These are phyloP conservation scores for Kobus ellipsiprymnus DNA, from an alignment of 2,113 vertebrate species.

Conservation along the genomic window DNA sequence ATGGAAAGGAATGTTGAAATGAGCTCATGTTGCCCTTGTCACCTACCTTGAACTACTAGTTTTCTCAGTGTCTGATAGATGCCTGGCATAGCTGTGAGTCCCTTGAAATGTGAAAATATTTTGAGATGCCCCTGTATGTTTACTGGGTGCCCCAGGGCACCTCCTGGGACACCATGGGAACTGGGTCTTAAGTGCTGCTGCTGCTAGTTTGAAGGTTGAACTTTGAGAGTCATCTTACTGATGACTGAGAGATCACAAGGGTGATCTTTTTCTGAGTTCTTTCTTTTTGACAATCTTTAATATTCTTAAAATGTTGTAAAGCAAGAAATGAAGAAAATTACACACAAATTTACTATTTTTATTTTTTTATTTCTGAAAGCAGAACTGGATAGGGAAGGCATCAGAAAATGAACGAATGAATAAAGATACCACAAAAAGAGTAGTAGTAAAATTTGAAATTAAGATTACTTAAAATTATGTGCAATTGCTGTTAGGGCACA, in stretches of 20 bases:
- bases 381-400: not conserved
- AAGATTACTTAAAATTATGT: not conserved
- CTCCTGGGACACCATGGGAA: not conserved
- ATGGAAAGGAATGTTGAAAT: not conserved
- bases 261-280: not conserved
- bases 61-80: not conserved
- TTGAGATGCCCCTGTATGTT: not conserved
- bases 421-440: not conserved
- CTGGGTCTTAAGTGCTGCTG: not conserved
- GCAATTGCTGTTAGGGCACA: not conserved
- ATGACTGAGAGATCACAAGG: not conserved
- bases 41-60: not conserved
- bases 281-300: not conserved
- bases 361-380: not conserved
- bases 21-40: not conserved
- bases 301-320: not conserved
- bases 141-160: not conserved
- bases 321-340: not conserved
- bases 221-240: not conserved
- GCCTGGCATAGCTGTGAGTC: not conserved
- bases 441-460: not conserved
- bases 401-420: not conserved
- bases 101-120: not conserved
- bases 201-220: not conserved
- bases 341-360: not conserved